These are phyloP conservation scores for Boloria selene DNA, from an alignment of 2,888 invertebrate genomes.

Conservation along the genomic window DNA sequence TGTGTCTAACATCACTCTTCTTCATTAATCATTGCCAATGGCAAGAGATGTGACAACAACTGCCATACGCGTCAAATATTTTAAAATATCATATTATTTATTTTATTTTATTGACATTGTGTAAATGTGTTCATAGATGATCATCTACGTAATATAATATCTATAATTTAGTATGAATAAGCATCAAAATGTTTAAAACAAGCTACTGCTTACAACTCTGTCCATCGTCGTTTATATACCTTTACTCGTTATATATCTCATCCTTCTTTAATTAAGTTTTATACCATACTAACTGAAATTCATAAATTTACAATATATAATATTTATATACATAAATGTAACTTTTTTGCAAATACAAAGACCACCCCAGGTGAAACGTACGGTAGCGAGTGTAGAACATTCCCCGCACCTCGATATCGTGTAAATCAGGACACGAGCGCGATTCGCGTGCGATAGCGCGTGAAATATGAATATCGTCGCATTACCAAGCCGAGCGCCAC, in stretches of 20 bases:
- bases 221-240: no score
- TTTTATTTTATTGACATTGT: slow-evolving; percentile 41
- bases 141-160: slow-evolving; percentile 32
- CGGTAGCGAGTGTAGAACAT: slow-evolving; percentile 63
- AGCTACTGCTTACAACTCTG: no score
- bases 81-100: slow-evolving; percentile 56
- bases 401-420: slow-evolving; percentile 60
- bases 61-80: slow-evolving; percentile 57
- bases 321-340: slow-evolving; percentile 18
- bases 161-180: slow-evolving; percentile 5
- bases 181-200: not conserved
- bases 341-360: slow-evolving; percentile 31
- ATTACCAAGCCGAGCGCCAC: slow-evolving; percentile 53
- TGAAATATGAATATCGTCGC: slow-evolving; percentile 74
- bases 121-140: slow-evolving; percentile 33
- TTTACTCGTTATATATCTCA: no score
- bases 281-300: no score
- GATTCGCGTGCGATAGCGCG: slow-evolving; percentile 65
- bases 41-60: slow-evolving; percentile 53
- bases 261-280: no score
- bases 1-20: slow-evolving; percentile 56
- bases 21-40: slow-evolving; percentile 62
- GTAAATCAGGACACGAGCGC: slow-evolving; percentile 70
- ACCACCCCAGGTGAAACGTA: slow-evolving; percentile 52
- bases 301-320: no score